Percentiles rank a stretch among this genome's conserved stretches.
Conservation (phyloP, 1,140 invertebrate genomes). For the Drosophila paulistorum region DNA sequence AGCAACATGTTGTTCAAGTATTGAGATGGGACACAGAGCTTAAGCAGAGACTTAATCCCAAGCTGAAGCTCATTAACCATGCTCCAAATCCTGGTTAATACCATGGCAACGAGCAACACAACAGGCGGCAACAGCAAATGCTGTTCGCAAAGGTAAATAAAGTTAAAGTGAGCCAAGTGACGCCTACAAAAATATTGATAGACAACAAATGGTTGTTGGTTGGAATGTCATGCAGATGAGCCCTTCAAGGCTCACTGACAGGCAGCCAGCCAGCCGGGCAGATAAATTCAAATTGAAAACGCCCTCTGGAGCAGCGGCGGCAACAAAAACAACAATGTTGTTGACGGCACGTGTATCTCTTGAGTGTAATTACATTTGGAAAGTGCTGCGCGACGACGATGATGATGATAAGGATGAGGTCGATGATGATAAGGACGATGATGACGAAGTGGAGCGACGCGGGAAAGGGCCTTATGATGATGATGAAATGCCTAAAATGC, state of each 20-base stretch:
- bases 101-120: constrained; percentile 42
- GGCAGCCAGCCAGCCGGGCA: constrained; percentile 29
- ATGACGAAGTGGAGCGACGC: not conserved
- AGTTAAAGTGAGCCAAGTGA: constrained; percentile 35
- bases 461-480: constrained; percentile 24
- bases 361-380: constrained; percentile 79
- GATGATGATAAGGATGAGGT: constrained; percentile 37
- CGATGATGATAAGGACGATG: not conserved
- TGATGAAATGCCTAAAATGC: constrained; percentile 47
- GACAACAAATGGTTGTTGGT: constrained; percentile 49
- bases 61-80: constrained; percentile 60
- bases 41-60: constrained; percentile 22
- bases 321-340: constrained; percentile 32
- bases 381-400: constrained; percentile 54
- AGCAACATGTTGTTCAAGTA: constrained; percentile 5
- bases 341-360: constrained; percentile 75
- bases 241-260: constrained; percentile 5
- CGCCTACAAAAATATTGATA: constrained; percentile 47
- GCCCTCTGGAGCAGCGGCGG: constrained; percentile 32
- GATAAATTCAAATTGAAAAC: constrained; percentile 74
- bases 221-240: constrained; percentile 35
- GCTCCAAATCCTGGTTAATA: constrained; percentile 48
- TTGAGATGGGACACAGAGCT: constrained; percentile 12
- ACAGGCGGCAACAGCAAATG: constrained; percentile 20
- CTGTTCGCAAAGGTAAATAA: constrained; percentile 61